These are phyloP conservation scores for Yoshiicerus persimilis DNA, from an alignment of 1,140 invertebrate genomes.

Conservation along the genomic window DNA sequence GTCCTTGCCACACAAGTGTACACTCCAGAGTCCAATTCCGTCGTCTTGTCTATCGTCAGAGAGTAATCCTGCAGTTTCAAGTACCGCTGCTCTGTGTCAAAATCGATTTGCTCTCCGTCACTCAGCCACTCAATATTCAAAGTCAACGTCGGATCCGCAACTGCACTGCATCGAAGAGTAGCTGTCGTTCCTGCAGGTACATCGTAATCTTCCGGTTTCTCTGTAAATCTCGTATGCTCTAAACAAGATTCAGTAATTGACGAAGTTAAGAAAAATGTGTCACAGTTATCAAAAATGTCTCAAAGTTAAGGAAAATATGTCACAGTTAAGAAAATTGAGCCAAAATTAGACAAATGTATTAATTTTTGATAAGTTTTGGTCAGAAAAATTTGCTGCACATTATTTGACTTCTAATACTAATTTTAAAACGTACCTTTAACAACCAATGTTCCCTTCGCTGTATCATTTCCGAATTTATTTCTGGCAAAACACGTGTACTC, in stretches of 20 bases:
- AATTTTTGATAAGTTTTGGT: too few relatives aligned
- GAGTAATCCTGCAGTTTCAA: slow-evolving; percentile 84
- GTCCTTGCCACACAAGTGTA: slow-evolving; percentile 96
- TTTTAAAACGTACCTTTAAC: slow-evolving; percentile 71
- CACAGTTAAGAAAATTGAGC: background rate
- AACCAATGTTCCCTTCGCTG: slow-evolving; percentile 71
- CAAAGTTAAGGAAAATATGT: too few relatives aligned
- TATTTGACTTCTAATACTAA: too few relatives aligned
- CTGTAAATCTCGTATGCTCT: slow-evolving; percentile 78
- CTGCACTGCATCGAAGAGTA: slow-evolving; percentile 90
- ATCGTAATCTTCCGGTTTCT: slow-evolving; percentile 85
- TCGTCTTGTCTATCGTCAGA: slow-evolving; percentile 89
- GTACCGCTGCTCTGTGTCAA: slow-evolving; percentile 80
- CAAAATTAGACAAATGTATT: background rate
- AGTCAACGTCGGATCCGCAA: slow-evolving; percentile 75
- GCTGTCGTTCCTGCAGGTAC: slow-evolving; percentile 85
- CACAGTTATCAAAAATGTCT: background rate
- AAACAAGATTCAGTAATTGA: slow-evolving; percentile 30
- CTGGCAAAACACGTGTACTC: slow-evolving; percentile 86
- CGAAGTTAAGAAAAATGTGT: background rate
- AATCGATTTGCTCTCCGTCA: slow-evolving; percentile 82
- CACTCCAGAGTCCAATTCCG: slow-evolving; percentile 87
- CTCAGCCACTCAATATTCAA: slow-evolving; percentile 85
- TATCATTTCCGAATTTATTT: slow-evolving; percentile 85
- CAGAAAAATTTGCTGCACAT: too few relatives aligned